phyloP scores from a whole-genome alignment of 2,113 vertebrate genomes.

The Heterocephalus glaber region DNA sequence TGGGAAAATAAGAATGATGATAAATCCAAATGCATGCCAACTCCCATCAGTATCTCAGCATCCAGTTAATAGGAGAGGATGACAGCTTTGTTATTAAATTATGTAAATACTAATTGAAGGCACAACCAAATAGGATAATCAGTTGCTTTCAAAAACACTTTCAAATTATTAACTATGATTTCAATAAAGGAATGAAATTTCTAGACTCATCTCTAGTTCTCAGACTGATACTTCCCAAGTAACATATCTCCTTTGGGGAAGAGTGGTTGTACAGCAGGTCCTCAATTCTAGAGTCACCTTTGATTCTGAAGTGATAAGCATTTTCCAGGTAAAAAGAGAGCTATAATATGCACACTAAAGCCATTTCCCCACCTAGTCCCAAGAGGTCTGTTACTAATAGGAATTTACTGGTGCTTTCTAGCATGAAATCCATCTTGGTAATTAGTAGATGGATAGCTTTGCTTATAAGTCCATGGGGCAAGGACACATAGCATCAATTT shows the following conservation, averaged over 20 bases:
- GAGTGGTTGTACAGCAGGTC: not conserved
- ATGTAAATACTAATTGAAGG: constrained; percentile 64
- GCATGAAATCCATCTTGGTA: not conserved
- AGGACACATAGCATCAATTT: not conserved
- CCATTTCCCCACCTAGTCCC: not conserved
- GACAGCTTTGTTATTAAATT: constrained; percentile 72
- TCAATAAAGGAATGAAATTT: constrained; percentile 52
- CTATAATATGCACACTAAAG: not conserved
- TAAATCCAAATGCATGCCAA: constrained; percentile 14
- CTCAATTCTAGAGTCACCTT: not conserved
- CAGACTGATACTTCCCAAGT: not conserved
- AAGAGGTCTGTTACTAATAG: not conserved
- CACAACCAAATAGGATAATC: constrained; percentile 46
- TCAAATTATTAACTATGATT: constrained; percentile 57
- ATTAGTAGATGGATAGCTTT: not conserved
- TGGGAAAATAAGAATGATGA: constrained; percentile 65
- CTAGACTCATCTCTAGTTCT: constrained; percentile 57
- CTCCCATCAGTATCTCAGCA: constrained; percentile 26
- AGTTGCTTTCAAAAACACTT: constrained; percentile 62
- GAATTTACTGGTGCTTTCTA: not conserved
- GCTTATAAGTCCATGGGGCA: not conserved
- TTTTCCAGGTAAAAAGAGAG: not conserved
- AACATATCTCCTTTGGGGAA: not conserved
- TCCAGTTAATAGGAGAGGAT: constrained; percentile 55
- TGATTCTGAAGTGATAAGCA: not conserved